These are phyloP conservation scores for Paracentrotus lividus DNA, from an alignment of 53 echinoderm and acorn worm species.

Conservation along the genomic window DNA sequence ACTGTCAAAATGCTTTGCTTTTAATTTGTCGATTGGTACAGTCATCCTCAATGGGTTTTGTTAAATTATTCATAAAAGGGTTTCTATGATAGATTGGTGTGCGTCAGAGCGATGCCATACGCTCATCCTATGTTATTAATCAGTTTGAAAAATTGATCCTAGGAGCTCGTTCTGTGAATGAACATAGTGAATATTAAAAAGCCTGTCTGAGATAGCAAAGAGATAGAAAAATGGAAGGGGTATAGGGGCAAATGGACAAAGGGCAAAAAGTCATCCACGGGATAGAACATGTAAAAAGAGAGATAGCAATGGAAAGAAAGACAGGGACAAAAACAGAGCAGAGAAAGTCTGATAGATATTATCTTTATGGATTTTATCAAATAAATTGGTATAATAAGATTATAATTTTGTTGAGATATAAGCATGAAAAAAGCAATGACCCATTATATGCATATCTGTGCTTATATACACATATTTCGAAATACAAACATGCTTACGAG, in stretches of 20 bases:
- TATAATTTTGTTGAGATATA: too few relatives aligned
- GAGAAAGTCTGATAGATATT: too few relatives aligned
- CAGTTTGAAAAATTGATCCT: slow-evolving; percentile 43
- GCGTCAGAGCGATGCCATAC: background rate
- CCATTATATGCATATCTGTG: too few relatives aligned
- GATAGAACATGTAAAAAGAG: too few relatives aligned
- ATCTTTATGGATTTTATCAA: too few relatives aligned
- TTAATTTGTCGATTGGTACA: background rate
- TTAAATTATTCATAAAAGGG: background rate
- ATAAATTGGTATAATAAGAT: too few relatives aligned
- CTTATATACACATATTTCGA: too few relatives aligned
- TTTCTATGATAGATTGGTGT: background rate
- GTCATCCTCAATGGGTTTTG: background rate
- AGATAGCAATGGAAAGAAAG: background rate
- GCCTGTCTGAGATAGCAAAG: background rate
- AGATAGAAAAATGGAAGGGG: background rate
- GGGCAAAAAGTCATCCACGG: too few relatives aligned
- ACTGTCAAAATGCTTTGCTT: background rate
- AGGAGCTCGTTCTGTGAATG: background rate
- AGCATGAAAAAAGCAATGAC: too few relatives aligned
- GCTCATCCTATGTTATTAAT: slow-evolving; percentile 32
- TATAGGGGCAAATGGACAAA: background rate
- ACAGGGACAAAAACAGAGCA: background rate
- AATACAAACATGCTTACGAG: too few relatives aligned
- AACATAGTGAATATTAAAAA: slow-evolving; percentile 31